phyloP scores from a whole-genome alignment of 2,797 vertebrate genomes.

The Hypotaenidia okinawae region DNA sequence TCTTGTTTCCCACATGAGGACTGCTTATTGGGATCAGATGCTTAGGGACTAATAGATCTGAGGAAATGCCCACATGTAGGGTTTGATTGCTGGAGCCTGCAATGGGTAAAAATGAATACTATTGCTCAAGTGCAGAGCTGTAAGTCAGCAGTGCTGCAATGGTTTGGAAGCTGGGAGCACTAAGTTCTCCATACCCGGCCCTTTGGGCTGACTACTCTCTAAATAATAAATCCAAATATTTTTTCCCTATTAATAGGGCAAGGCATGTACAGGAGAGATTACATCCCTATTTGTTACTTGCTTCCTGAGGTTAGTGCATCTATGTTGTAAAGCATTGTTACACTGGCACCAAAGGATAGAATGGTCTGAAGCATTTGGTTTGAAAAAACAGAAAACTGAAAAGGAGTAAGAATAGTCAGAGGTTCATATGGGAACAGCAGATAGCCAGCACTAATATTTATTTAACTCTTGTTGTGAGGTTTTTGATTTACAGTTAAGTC shows the following conservation, averaged over 20 bases:
- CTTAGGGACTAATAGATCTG: not conserved
- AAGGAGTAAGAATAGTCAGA: not conserved
- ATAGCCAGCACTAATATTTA: not conserved
- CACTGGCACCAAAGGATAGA: not conserved
- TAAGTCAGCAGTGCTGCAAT: not conserved
- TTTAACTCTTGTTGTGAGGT: not conserved
- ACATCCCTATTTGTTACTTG: not conserved
- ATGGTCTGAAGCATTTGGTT: not conserved
- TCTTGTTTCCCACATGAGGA: not conserved
- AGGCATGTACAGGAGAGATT: not conserved
- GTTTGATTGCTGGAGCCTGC: not conserved
- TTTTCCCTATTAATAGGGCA: not conserved
- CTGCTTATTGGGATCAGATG: not conserved
- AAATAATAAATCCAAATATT: not conserved
- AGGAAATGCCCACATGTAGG: not conserved
- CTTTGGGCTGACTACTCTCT: not conserved
- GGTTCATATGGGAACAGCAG: not conserved
- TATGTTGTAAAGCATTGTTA: not conserved
- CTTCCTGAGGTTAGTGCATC: not conserved
- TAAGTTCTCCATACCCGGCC: not conserved
- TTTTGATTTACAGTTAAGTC: not conserved
- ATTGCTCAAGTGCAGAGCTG: not conserved
- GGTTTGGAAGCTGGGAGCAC: not conserved
- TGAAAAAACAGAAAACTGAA: not conserved
- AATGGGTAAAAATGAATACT: not conserved